Percentiles rank a stretch among this genome's conserved stretches.
phyloP scores from a whole-genome alignment of 2,888 invertebrate genomes.

The Plebejus argus region DNA sequence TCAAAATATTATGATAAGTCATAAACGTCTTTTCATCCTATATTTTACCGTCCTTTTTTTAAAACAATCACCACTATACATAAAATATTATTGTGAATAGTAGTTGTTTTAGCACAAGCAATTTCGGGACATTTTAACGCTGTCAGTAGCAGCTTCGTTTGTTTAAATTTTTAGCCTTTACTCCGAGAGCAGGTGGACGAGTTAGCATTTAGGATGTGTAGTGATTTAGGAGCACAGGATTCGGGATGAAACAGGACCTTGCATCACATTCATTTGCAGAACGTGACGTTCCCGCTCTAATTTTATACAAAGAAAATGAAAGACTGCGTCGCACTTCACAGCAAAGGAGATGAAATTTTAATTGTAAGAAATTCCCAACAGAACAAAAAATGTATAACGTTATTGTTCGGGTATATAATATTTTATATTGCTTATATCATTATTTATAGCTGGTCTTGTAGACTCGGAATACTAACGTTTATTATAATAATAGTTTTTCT shows the following conservation, averaged over 20 bases:
- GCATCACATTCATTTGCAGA: conserved; percentile 41
- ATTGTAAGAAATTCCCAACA: not conserved
- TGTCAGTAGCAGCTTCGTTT: not conserved
- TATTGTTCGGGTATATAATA: not conserved
- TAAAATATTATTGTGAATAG: not conserved
- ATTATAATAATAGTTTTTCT: too few relatives aligned
- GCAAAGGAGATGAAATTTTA: conserved; percentile 22
- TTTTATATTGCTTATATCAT: not conserved
- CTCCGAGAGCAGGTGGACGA: conserved; percentile 9
- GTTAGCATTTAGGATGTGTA: conserved; percentile 20
- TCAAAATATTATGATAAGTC: too few relatives aligned
- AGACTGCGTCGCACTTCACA: conserved; percentile 40
- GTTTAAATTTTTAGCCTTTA: not conserved
- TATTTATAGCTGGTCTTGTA: not conserved
- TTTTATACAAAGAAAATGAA: conserved; percentile 50
- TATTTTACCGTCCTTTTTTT: too few relatives aligned
- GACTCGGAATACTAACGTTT: not conserved
- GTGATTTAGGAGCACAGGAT: conserved; percentile 12
- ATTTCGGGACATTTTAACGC: not conserved
- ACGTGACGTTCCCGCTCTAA: conserved; percentile 48
- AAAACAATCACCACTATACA: not conserved
- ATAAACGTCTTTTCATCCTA: too few relatives aligned
- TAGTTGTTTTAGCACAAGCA: not conserved
- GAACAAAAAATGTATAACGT: not conserved
- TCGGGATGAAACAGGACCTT: conserved; percentile 15